phyloP scores from a whole-genome alignment of 2,888 invertebrate genomes.

The Rutpela maculata region DNA sequence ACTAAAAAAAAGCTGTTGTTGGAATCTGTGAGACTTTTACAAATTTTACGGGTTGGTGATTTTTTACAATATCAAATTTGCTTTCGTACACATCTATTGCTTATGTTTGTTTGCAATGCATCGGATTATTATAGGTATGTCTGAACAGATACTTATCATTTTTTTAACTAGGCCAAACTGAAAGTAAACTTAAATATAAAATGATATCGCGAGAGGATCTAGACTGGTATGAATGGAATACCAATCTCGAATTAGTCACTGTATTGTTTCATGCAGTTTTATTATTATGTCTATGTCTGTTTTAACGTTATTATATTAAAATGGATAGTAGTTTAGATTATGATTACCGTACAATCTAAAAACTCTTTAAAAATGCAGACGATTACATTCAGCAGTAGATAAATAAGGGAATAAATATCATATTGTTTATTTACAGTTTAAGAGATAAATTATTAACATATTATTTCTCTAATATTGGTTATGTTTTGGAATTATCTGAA shows the following conservation, averaged over 20 bases:
- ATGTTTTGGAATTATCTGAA: too few species aligned
- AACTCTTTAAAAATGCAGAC: background rate
- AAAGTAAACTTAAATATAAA: slow-evolving; percentile 22
- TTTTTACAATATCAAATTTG: background rate
- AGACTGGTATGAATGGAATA: slow-evolving; percentile 8
- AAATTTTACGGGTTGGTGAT: background rate
- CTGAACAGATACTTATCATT: slow-evolving; percentile 16
- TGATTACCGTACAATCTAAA: background rate
- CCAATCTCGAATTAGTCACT: slow-evolving; percentile 23
- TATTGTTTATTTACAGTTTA: too few species aligned
- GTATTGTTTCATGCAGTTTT: background rate
- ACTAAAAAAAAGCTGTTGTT: background rate
- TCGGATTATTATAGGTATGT: background rate
- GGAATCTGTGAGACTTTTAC: background rate
- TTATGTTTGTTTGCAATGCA: background rate
- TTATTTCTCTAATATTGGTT: too few species aligned
- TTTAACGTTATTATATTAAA: background rate
- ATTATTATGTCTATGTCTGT: too few species aligned
- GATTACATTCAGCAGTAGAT: background rate
- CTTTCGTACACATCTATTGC: background rate
- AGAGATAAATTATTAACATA: too few species aligned
- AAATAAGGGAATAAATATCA: background rate
- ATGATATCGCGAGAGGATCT: slow-evolving; percentile 13
- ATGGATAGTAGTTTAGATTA: background rate
- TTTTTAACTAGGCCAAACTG: slow-evolving; percentile 14